Evolutionary conservation across 2,797 vertebrate species (phyloP).

Genomic region (Pangasius larnaudii): DNA sequence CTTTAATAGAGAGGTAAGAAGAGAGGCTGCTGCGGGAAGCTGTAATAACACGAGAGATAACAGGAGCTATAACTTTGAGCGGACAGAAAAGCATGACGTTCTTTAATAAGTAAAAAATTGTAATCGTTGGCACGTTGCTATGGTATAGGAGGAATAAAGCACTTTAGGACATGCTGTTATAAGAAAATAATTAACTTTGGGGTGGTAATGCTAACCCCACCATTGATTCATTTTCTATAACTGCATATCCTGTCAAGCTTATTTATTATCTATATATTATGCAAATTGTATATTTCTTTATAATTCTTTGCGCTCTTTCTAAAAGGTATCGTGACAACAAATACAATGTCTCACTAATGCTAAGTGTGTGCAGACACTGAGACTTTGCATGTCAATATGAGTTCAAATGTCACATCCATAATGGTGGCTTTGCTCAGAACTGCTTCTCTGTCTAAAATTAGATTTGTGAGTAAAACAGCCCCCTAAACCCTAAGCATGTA

Average conservation of each 20-base stretch:
- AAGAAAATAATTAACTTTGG: no score
- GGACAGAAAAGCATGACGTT: not conserved
- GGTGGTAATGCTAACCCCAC: not conserved
- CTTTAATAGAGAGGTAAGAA: not conserved
- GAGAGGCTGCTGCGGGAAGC: no score
- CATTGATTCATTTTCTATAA: not conserved
- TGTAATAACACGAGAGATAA: not conserved
- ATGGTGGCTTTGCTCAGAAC: not conserved
- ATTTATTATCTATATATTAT: not conserved
- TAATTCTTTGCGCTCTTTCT: no score
- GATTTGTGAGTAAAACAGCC: not conserved
- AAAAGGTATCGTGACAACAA: not conserved
- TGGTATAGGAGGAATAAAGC: no score
- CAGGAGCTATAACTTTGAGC: not conserved
- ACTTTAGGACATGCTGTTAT: no score
- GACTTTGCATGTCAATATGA: not conserved
- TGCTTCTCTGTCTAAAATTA: not conserved
- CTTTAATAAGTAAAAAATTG: no score
- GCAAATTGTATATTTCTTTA: not conserved
- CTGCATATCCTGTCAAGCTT: not conserved
- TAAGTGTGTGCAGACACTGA: not conserved
- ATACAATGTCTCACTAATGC: not conserved
- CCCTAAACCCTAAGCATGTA: not conserved
- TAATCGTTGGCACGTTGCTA: no score
- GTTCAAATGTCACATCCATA: not conserved